phyloP scores from a whole-genome alignment of 2,113 vertebrate species.

The Callaeas wilsoni region DNA sequence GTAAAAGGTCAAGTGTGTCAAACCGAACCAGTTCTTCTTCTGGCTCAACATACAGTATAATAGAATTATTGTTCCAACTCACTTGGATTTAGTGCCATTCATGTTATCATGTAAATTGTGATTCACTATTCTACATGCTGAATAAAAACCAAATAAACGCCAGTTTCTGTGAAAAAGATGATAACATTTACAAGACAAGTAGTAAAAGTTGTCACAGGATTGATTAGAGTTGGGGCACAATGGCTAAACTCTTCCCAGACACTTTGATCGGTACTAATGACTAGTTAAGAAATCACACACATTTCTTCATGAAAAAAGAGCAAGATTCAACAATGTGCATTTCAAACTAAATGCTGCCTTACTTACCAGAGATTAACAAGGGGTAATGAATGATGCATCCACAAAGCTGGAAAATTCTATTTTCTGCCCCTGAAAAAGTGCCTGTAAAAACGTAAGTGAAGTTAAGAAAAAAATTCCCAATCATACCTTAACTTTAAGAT shows the following conservation, averaged over 20 bases:
- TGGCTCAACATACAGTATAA: not conserved
- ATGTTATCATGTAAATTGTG: not conserved
- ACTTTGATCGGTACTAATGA: not conserved
- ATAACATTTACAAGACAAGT: not conserved
- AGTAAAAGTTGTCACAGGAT: not conserved
- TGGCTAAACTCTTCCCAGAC: not conserved
- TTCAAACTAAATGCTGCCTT: not conserved
- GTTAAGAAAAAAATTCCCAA: not conserved
- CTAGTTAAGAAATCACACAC: not conserved
- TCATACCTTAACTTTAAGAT: not conserved
- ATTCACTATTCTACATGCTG: not conserved
- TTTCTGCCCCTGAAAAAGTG: not conserved
- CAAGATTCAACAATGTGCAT: not conserved
- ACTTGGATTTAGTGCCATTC: not conserved
- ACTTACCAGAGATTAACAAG: not conserved
- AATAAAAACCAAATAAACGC: not conserved
- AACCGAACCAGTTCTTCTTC: not conserved
- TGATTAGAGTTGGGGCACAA: not conserved
- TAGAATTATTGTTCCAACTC: not conserved
- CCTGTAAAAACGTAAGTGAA: not conserved
- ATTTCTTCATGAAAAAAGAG: not conserved
- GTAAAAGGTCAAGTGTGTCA: not conserved
- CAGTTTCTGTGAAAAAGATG: not conserved
- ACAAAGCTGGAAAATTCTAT: not conserved
- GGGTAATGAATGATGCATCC: not conserved